A percentile compares a stretch with the other conserved stretches of the same genome.
These are phyloP conservation scores for Camelus dromedarius DNA, from an alignment of 2,113 vertebrate species.

Conservation along the genomic window DNA sequence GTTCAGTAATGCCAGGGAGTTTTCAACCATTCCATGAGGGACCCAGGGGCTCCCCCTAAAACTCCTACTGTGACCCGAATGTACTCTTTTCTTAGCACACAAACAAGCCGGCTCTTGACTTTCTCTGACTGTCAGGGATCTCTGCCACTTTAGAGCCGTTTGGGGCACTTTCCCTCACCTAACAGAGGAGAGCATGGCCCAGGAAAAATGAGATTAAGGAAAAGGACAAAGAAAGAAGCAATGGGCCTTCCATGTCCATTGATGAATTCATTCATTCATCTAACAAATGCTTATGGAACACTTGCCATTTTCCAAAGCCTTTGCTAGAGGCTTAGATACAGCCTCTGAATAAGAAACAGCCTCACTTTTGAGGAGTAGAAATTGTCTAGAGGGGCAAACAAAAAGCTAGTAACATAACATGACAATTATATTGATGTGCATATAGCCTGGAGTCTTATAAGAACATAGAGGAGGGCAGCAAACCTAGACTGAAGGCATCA, in stretches of 20 bases:
- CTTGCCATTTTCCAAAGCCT: conserved; percentile 22
- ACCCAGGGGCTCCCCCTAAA: background rate
- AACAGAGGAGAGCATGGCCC: conserved; percentile 2
- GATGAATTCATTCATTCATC: background rate
- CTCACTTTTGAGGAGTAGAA: conserved; percentile 11
- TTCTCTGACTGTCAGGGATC: background rate
- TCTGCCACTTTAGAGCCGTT: background rate
- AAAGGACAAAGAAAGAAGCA: background rate
- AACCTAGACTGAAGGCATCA: background rate
- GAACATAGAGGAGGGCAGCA: background rate
- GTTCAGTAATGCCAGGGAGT: background rate
- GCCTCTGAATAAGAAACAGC: background rate
- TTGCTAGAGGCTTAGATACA: background rate
- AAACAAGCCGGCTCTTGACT: background rate
- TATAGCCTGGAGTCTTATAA: background rate
- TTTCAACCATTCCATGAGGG: background rate
- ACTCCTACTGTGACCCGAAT: background rate
- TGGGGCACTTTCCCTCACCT: background rate
- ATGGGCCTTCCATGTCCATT: background rate
- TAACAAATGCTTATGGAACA: background rate
- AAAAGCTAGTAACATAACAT: background rate
- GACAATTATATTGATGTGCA: background rate
- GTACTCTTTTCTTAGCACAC: background rate
- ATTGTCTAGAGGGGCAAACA: background rate
- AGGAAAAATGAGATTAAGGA: conserved; percentile 18